Evolutionary conservation across 2,113 vertebrate species (phyloP), one percentile per base, ranked within the genome.

Genomic region (Lates calcarifer): DNA sequence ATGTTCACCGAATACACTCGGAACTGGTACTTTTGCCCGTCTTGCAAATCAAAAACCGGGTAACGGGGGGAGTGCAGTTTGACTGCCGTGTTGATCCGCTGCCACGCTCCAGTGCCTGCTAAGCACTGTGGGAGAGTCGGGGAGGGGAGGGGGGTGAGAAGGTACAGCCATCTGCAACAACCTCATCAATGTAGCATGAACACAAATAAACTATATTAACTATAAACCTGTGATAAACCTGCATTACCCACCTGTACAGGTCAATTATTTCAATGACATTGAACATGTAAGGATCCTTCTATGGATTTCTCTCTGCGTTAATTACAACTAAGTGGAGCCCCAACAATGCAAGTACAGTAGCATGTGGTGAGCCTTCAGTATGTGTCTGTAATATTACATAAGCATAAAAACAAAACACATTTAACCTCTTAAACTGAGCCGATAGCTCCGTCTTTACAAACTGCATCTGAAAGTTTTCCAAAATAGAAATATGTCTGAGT

Each of bases 21-120:
- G 93, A 99, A 99, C 90, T 96, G 95, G 29, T 98, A 99, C 0
- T 95, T 84, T 87, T 97, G 96, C 79, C 96, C 96, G 51, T 98
- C 97, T 5, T 95, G 96, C 68, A 99, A 95, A 92, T 99, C 97
- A 76, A 97, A 99, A 64, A 99, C 94, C 0, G 98, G 96, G 35
- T 95, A 98, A 37, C 97, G 96, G 0, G 98, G 98, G 2, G 98
- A 98, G 88, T 94, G 94, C 77, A 98, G 96, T 5, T 96, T 94
- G 57, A 95, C 95, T 37, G 96, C 95, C 0, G 96, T 93, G 63
- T 98, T 97, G 90, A 98, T 94, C 81, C 95, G 94, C 92, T 98
- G 98, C 98, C 98, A 99, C 35, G 92, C 95, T 76, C 95, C 95
- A 55, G 96, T 97, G 81, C 96, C 97, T 20, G 96, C 96, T 89